Evolutionary conservation across 2,113 vertebrate genomes (phyloP), one percentile per base, ranked within the genome.

Genomic region (Tenrec ecaudatus): DNA sequence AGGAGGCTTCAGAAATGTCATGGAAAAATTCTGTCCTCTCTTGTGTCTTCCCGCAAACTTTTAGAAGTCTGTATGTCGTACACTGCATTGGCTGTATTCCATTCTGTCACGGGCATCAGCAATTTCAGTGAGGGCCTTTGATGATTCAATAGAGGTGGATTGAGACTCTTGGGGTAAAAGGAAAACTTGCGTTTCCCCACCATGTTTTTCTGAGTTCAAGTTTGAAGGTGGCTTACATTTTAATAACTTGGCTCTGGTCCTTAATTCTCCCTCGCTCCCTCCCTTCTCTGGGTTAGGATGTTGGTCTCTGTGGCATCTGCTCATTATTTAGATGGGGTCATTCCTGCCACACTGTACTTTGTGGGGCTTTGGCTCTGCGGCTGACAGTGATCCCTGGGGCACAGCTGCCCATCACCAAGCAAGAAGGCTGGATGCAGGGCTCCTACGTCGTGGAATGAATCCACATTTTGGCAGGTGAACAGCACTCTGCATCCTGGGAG

Each of bases 401-500:
- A 57, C 2, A 66, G 60, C 79, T 86, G 15, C 2, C 27, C 7
- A 66, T 71, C 38, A 78, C 60, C 47, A 86, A 78, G 29, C 36
- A 58, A 53, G 47, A 68, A 85, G 64, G 73, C 27, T 58, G 60
- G 57, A 88, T 40, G 33, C 29, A 64, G 22, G 81, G 43, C 3
- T 40, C 17, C 43, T 73, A 29, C 3, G 36, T 83, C 36, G 14
- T 76, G 33, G 79, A 89, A 73, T 79, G 85, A 22, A 77, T 85
- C 60, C 90, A 77, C 38, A 36, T 83, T 93, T 91, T 91, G 53
- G 83, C 62, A 92, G 80, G 38, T 77, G 69, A 75, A 62, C 10
- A 76, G 64, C 6, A 53, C 6, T 53, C 47, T 53, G 47, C 47
- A 47, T 71, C 47, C 69, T 94, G 57, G 38, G 15, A 62, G 38